Evolutionary conservation across 1,140 invertebrate genomes (phyloP).

Genomic region (Orchesella cincta): DNA sequence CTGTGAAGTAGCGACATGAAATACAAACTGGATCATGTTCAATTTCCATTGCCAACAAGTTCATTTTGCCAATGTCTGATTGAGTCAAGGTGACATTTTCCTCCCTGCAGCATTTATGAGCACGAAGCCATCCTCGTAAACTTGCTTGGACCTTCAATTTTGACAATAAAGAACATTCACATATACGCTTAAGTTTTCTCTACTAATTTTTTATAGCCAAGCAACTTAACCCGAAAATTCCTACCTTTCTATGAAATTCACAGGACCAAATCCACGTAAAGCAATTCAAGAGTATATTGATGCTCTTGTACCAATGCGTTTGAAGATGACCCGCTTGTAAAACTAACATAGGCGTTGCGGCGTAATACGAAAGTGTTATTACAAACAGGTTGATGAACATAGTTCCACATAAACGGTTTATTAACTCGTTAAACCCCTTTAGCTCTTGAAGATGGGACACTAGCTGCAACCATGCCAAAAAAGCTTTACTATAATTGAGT

Average conservation of each 20-base stretch:
- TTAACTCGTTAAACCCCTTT: too few relatives aligned
- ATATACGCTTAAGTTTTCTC: not conserved
- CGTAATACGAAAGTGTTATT: not conserved
- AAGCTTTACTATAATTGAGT: too few relatives aligned
- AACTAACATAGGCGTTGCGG: not conserved
- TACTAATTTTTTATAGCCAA: not conserved
- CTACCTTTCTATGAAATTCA: constrained; percentile 1
- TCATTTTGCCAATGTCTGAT: not conserved
- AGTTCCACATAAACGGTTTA: not conserved
- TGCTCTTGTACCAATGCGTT: not conserved
- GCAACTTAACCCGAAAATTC: not conserved
- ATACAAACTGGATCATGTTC: not conserved
- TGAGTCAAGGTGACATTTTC: not conserved
- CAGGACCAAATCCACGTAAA: not conserved
- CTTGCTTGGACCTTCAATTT: not conserved
- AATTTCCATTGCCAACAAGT: not conserved
- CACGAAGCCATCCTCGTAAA: not conserved
- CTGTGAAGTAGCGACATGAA: not conserved
- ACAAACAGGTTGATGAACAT: not conserved
- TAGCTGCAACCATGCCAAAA: too few relatives aligned
- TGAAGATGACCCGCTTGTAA: not conserved
- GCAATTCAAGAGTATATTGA: not conserved
- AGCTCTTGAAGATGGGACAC: too few relatives aligned
- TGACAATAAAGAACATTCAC: not conserved
- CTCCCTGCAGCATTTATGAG: not conserved